phyloP scores from a whole-genome alignment of 2,797 vertebrate species.

The Simalia tracyae region DNA sequence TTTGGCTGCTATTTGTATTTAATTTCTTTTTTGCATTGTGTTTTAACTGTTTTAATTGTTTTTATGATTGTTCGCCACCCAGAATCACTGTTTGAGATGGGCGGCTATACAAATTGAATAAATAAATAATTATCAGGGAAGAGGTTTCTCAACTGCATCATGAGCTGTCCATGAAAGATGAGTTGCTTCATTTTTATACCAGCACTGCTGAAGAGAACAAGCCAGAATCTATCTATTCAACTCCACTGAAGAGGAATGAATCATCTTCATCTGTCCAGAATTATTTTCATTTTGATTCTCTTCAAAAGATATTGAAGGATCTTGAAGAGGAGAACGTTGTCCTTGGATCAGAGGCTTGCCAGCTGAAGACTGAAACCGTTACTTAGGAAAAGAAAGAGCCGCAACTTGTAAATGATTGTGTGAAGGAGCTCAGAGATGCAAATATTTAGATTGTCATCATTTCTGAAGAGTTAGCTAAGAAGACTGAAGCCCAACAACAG shows the following conservation, averaged over 20 bases:
- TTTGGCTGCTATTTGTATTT: too few species aligned
- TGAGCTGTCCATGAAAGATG: conserved; percentile 96
- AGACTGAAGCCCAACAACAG: conserved; percentile 93
- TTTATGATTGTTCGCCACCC: too few species aligned
- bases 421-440: conserved; percentile 93
- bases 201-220: conserved; percentile 93
- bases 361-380: conserved; percentile 95
- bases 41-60: too few species aligned
- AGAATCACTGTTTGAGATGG: too few species aligned
- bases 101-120: too few species aligned
- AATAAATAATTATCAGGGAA: neutral
- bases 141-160: conserved; percentile 95
- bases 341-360: conserved; percentile 90
- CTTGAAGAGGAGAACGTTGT: conserved; percentile 95
- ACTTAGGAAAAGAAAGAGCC: conserved; percentile 96
- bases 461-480: conserved; percentile 91
- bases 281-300: conserved; percentile 90
- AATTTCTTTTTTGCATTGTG: too few species aligned
- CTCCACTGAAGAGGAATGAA: conserved; percentile 90
- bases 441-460: conserved; percentile 89
- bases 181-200: conserved; percentile 94
- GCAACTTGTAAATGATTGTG: conserved; percentile 95
- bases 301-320: conserved; percentile 97
- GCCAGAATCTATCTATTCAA: conserved; percentile 86
- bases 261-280: conserved; percentile 82